These are phyloP conservation scores for Crepidodera aurea DNA, from an alignment of 2,888 invertebrate genomes.

Conservation along the genomic window DNA sequence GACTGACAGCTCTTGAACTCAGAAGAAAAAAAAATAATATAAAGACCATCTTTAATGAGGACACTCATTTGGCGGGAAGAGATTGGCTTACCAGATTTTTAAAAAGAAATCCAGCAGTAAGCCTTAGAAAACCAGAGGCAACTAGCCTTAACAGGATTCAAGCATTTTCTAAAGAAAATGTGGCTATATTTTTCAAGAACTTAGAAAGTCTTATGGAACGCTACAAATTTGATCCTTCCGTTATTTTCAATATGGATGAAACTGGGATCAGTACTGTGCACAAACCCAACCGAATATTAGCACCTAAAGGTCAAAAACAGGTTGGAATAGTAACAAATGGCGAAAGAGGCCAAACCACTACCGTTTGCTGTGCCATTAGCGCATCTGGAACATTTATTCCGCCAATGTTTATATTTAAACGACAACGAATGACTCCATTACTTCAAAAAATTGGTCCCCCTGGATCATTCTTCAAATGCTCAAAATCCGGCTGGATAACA, in stretches of 20 bases:
- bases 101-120: neutral
- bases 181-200: neutral
- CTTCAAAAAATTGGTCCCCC: neutral
- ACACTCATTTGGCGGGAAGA: neutral
- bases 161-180: neutral
- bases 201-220: neutral
- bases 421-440: neutral
- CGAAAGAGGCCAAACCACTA: neutral
- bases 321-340: neutral
- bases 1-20: too few relatives aligned
- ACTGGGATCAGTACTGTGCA: neutral
- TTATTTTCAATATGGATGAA: neutral
- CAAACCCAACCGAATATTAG: neutral
- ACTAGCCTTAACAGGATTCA: neutral
- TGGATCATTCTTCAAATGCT: neutral
- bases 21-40: too few relatives aligned
- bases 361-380: neutral
- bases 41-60: neutral
- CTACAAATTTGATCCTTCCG: neutral
- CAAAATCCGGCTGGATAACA: too few relatives aligned
- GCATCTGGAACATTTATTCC: neutral
- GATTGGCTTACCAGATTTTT: neutral
- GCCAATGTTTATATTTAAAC: neutral
- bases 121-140: neutral
- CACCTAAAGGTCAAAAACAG: neutral